Base-by-base conservation (phyloP, 2,888 invertebrate genomes). In the Brenthis ino region DNA sequence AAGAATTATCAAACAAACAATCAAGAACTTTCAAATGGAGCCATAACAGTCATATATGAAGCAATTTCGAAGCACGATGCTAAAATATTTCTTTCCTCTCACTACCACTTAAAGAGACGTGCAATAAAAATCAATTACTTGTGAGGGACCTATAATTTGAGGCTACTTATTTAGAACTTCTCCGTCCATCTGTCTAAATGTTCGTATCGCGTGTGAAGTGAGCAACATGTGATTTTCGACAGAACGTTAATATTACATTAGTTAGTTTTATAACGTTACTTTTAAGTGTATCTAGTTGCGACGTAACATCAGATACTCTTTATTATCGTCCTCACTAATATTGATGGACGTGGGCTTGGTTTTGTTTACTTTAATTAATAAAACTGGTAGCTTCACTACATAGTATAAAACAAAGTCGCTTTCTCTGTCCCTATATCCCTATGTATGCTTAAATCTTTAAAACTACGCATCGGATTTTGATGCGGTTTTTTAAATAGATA, bases 41-140 rank as follows among this genome's bases (percentile, higher is more conserved):
- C 63, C 13, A 53, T 51, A 33, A 50, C 61, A 33, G 6, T 0
- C 51, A 2, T 53, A 63, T 63, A 63, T 63, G 20, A 63, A 63
- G 53, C 43, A 63, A 63, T 54, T 54, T 20, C 6, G 20, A 54
- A 53, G 43, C 6, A 20, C 63, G 61, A 8, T 37, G 33, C 37
- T 43, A 54, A 28, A 63, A 63, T 24, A 63, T 63, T 51, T 63
- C 63, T 63, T 63, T 14, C 43, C 53, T 63, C 60, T 67, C 53
- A n/a, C 64, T 53, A 43, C 67, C 72, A 70, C 70, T 72, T 68
- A 72, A 71, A 70, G 43, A 73, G 68, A 60, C 70, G 61, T 60
- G 61, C 70, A 75, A 78, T 80, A 80, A 81, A 82, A 84, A 83
- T 82, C 84, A 82, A 85, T 85, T 84, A 82, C 77, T 70, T 68